Evolutionary conservation across 2,113 vertebrate genomes (phyloP), one percentile per base, ranked within the genome.

Genomic region (Phocoena sinus): DNA sequence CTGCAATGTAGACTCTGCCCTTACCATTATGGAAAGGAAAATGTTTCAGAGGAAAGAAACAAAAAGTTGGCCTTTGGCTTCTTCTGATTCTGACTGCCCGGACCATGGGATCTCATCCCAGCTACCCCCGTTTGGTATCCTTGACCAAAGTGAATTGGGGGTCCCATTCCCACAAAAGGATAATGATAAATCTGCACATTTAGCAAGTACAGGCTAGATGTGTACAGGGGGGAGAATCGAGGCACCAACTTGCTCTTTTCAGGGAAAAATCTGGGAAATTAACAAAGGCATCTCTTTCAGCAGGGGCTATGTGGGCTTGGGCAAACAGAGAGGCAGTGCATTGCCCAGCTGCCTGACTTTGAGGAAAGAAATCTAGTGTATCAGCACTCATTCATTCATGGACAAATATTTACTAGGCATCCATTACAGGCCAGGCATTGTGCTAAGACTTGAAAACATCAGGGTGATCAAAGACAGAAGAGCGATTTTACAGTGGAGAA

Each of bases 31-130:
- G 71, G 47, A 67, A 87, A 62, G 47, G 77, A 94, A 65, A 63
- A 10, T 62, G 21, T 68, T 92, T 96, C 44, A 87, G n/a, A 83
- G 91, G 41, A 73, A 89, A 92, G 74, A 96, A 89, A 83, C 53
- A 12, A 89, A 96, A 93, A 87, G 21, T 6, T 65, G 38, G 50
- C 20, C 6, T 89, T 84, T 38, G 83, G 8, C 18, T 62, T 83
- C 21, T 90, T 83, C 20, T 28, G 41, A 84, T n/a, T 92, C 68
- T 97, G 28, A 88, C 21, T 91, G 80, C 15, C 12, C 93, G 73
- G 89, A 67, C 23, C 21, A 38, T 0, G 62, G 31, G 73, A 82
- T 47, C 7, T 73, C 41, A 74, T 33, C 15, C 38, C 25, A 68
- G 62, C 13, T 17, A 36, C 21, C 6, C 28, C 9, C 2, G 17